Evolutionary conservation across 2,797 vertebrate genomes (phyloP), one percentile per base, ranked within the genome.

Genomic region (Muscicapa striata): DNA sequence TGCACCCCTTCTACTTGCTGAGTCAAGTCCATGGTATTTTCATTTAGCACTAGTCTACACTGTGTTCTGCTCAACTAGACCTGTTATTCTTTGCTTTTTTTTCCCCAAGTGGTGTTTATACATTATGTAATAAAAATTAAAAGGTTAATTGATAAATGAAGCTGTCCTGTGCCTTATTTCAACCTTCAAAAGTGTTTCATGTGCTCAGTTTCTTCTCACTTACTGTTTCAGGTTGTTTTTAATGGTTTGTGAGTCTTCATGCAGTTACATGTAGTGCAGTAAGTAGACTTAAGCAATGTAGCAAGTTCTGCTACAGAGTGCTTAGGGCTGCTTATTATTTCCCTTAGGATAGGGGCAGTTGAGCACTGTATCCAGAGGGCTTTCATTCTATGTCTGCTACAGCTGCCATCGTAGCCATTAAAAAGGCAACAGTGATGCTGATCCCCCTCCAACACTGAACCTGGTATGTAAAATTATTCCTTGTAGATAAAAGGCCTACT

Each of bases 61-160:
- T 62, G 63, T 87, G 69, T 95, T 96, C 87, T 91, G 72, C 61
- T 89, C 89, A 91, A 91, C n/a, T 91, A 91, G 85, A 77, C 59
- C 62, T 93, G 78, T 91, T 51, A 51, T 68, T 92, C 67, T 95
- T 87, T 49, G 36, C 27, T n/a, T 38, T 1, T 70, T 72, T 83
- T 82, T 34, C 15, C 2, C 58, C 29, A 67, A 79, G 22, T 84
- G 52, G 73, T 95, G 90, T 95, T 96, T 92, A 87, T 81, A 96
- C 73, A 73, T 78, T 84, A 88, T 95, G 58, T 96, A 96, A 94
- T 95, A 96, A 95, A 96, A 96, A 82, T 38, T 40, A 61, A 96
- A 96, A 95, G 17, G 10, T 66, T 77, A 74, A 80, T 75, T 79
- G 32, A 43, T 61, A 49, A 23, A 27, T 66, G 27, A 83, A 90